phyloP scores from a whole-genome alignment of 2,113 vertebrate species.

The Pteropus alecto region DNA sequence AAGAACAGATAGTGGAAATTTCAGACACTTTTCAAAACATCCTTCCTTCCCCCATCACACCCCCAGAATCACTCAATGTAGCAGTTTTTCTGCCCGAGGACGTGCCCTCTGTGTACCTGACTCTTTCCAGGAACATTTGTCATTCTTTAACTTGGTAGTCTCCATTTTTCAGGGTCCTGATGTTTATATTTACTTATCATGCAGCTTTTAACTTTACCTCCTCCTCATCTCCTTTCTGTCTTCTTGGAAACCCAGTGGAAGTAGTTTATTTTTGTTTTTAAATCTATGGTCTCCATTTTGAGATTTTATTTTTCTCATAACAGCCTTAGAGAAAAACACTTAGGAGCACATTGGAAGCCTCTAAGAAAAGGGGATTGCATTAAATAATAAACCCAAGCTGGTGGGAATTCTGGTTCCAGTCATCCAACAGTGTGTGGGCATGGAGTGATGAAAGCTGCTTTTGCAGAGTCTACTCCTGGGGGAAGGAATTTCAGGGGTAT shows the following conservation, averaged over 20 bases:
- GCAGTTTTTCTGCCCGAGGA: neutral
- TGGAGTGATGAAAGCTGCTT: neutral
- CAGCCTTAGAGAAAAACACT: conserved; percentile 21
- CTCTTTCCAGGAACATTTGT: neutral
- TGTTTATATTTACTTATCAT: neutral
- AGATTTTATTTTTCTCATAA: conserved; percentile 11
- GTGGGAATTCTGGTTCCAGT: neutral
- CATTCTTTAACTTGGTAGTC: neutral
- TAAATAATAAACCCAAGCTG: neutral
- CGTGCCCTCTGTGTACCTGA: accelerated
- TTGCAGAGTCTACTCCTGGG: neutral
- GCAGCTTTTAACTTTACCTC: neutral
- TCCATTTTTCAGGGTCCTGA: neutral
- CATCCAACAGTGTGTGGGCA: neutral
- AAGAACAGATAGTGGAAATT: neutral
- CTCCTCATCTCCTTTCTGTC: neutral
- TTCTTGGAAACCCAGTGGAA: neutral
- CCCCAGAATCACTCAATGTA: neutral
- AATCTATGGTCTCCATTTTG: neutral
- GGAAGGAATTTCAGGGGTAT: neutral
- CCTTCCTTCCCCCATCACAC: neutral
- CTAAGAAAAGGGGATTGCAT: neutral
- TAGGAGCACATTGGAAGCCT: neutral
- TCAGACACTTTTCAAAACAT: neutral
- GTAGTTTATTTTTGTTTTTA: conserved; percentile 26